These are phyloP conservation scores for Dicranocentrus wangi DNA, from an alignment of 2,888 invertebrate genomes.

Conservation along the genomic window DNA sequence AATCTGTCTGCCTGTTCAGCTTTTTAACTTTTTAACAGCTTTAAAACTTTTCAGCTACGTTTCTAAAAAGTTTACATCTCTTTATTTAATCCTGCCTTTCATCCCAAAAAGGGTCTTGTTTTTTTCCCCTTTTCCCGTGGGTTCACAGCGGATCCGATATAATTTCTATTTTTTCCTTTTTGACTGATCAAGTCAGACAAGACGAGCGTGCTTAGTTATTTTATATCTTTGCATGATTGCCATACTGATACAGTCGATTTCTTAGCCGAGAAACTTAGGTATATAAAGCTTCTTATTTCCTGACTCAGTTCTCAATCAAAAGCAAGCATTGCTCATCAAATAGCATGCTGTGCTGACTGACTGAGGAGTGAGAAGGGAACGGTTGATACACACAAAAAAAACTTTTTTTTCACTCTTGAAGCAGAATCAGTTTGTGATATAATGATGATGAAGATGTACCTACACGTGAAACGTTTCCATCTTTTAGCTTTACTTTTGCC, in stretches of 20 bases:
- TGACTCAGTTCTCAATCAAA: background rate
- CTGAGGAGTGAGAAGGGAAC: no score
- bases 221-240: background rate
- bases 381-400: background rate
- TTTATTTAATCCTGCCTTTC: conserved; percentile 58
- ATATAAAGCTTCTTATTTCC: conserved; percentile 23
- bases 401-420: no score
- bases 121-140: background rate
- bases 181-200: conserved; percentile 63
- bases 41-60: no score
- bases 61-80: no score
- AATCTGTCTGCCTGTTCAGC: no score
- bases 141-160: conserved; percentile 45
- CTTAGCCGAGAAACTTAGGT: conserved; percentile 1
- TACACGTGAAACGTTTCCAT: background rate
- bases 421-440: no score
- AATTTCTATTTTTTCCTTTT: conserved; percentile 72
- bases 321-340: conserved; percentile 6
- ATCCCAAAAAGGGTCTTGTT: background rate
- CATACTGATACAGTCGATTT: background rate
- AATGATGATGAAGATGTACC: no score
- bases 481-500: conserved; percentile 46
- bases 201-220: background rate
- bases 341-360: background rate
- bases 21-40: no score